Base-by-base conservation (phyloP, 1,140 invertebrate species). In the Pogonognathellus flavescens region DNA sequence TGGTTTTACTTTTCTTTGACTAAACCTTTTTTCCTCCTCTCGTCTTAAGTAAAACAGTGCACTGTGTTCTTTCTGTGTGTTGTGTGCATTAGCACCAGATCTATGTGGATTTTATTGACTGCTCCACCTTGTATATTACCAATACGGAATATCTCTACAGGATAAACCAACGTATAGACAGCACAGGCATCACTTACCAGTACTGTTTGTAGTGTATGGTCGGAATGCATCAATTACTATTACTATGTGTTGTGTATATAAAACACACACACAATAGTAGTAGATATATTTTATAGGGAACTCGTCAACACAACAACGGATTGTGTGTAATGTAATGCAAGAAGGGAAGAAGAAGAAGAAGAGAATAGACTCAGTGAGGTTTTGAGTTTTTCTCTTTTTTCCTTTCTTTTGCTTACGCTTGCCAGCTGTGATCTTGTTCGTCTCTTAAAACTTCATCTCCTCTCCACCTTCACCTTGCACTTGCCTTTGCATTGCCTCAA, bases 361-460 rank as follows among this genome's bases (percentile, higher is more conserved):
- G 62, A 66, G 62, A 66, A 20, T 66, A 16, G 31, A 18, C 55
- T 55, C 55, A 20, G 18, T 55, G 13, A 55, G 52, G 80, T 81
- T 81, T 81, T 81, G 22, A 25, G 80, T 81, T 81, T 81, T 81
- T 81, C 53, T 59, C n/a, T 81, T 81, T 81, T 81, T 81, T 66
- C 18, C 49, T 55, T 76, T 80, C 70, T 81, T 81, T 82, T 82
- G 18, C 60, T 49, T 80, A 70, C 85, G 85, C 85, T 86, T 86
- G 85, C 85, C 85, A 86, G 81, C 85, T 86, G 85, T 86, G 85
- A 55, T 86, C 85, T 50, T 85, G 16, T 82, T 83, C 81, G 59
- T 57, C 52, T 76, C 70, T n/a, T n/a, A n/a, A n/a, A 41, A 80
- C 60, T 84, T 62, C 83, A 80, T 49, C 62, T 66, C 85, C 80